Conservation (phyloP, 2,888 invertebrate species). For the Drosophila suboccidentalis region DNA sequence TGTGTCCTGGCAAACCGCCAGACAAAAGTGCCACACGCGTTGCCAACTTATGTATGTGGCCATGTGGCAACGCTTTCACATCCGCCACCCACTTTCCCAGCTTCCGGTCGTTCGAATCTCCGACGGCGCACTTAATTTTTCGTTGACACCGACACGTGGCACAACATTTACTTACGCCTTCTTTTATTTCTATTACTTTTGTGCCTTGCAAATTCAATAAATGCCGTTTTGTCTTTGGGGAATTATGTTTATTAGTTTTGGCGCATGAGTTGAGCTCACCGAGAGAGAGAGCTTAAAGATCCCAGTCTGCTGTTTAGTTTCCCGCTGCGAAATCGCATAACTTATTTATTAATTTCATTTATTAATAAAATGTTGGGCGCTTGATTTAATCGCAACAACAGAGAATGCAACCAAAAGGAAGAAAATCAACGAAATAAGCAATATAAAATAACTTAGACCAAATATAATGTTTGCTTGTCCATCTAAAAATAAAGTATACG, state of each 20-base stretch:
- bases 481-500: no score
- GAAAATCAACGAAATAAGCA: not conserved
- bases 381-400: constrained; percentile 15
- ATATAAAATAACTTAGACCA: not conserved
- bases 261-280: constrained; percentile 28
- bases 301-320: not conserved
- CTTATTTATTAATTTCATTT: constrained; percentile 78
- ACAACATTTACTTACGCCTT: constrained; percentile 11
- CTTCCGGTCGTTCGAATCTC: constrained; percentile 46
- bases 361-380: constrained; percentile 51
- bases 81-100: constrained; percentile 4
- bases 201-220: constrained; percentile 58
- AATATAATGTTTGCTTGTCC: no score
- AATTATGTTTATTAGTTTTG: constrained; percentile 70
- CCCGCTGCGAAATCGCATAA: constrained; percentile 48
- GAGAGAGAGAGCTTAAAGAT: constrained; percentile 20
- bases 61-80: constrained; percentile 17
- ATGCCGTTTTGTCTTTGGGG: constrained; percentile 69
- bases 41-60: constrained; percentile 10
- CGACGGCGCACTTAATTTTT: constrained; percentile 51
- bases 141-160: constrained; percentile 50
- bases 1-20: constrained; percentile 48
- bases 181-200: not conserved
- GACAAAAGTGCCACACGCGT: constrained; percentile 10
- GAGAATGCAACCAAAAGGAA: not conserved